Evolutionary conservation across 2,113 vertebrate species (phyloP).

Genomic region (Melanerpes formicivorus): DNA sequence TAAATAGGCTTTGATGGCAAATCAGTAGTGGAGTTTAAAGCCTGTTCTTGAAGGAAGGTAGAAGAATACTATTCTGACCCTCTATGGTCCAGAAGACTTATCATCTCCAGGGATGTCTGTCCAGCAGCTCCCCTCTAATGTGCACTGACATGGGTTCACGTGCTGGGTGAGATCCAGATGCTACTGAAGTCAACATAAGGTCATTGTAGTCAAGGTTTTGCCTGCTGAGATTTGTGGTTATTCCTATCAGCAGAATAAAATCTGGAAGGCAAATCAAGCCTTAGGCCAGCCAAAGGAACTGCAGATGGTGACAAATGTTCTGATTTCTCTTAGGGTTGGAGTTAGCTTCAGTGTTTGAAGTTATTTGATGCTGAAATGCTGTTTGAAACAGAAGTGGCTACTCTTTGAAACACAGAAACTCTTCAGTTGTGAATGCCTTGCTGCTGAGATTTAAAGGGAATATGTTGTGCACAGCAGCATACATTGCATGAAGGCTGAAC

Average conservation of each 20-base stretch:
- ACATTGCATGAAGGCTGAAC: conserved; percentile 9
- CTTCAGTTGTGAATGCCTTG: neutral
- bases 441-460: conserved; percentile 10
- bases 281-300: neutral
- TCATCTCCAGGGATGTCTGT: neutral
- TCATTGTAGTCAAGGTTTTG: conserved; percentile 21
- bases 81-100: neutral
- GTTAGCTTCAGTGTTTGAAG: conserved; percentile 2
- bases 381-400: neutral
- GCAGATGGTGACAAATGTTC: neutral
- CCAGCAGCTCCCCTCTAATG: neutral
- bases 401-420: conserved; percentile 14
- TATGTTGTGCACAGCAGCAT: neutral
- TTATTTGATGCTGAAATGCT: conserved; percentile 7
- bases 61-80: neutral
- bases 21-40: neutral
- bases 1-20: neutral
- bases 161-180: conserved; percentile 26
- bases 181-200: conserved; percentile 27
- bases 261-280: conserved; percentile 14
- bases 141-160: neutral
- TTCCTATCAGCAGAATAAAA: neutral
- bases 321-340: neutral
- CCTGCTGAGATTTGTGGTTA: conserved; percentile 41
- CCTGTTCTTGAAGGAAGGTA: neutral